A percentile compares a stretch with the other conserved stretches of the same genome.
Conservation (phyloP, 2,888 invertebrate species). For the Antheraea assamensis region DNA sequence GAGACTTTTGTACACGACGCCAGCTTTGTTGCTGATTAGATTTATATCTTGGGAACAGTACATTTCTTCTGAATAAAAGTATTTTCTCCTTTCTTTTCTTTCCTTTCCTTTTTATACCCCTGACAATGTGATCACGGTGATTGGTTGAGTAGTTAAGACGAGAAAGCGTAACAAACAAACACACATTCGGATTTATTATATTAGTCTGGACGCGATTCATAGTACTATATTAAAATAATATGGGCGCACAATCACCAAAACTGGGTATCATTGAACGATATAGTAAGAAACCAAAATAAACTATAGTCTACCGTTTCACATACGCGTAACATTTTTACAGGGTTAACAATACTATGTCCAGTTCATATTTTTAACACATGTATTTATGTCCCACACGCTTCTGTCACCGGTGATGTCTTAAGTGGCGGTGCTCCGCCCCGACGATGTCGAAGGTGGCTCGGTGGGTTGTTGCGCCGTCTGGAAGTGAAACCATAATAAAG, state of each 20-base stretch:
- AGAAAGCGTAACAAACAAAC: no score
- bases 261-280: not conserved
- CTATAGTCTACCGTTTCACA: constrained; percentile 38
- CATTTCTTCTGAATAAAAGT: no score
- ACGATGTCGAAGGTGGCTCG: constrained; percentile 59
- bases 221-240: not conserved
- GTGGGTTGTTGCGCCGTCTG: constrained; percentile 71
- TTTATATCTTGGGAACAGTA: no score
- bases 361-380: constrained; percentile 17
- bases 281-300: constrained; percentile 30
- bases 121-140: no score
- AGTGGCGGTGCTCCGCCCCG: constrained; percentile 46
- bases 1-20: no score
- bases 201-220: no score
- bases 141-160: not conserved
- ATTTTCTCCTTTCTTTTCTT: no score
- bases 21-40: no score
- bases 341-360: constrained; percentile 41
- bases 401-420: constrained; percentile 31
- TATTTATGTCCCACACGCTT: constrained; percentile 24
- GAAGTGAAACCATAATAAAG: constrained; percentile 37
- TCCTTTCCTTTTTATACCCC: no score
- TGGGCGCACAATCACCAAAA: constrained; percentile 13
- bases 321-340: constrained; percentile 42
- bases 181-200: no score